phyloP scores from a whole-genome alignment of 2,113 vertebrate species.

The Taurulus bubalis region DNA sequence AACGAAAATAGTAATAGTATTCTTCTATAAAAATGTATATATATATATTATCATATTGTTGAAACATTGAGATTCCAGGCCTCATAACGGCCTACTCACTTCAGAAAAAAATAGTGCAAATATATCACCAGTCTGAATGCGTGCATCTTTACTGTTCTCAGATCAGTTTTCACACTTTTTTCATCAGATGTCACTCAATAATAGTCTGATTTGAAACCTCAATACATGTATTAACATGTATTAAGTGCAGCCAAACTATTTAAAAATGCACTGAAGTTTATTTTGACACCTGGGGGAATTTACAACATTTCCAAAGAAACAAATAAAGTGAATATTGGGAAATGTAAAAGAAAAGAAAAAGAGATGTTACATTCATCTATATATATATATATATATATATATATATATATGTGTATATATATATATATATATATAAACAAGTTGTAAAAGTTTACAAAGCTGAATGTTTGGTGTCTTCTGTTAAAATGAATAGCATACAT shows the following conservation, averaged over 20 bases:
- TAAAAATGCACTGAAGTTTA: neutral
- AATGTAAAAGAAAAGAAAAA: neutral
- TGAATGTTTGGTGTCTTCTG: neutral
- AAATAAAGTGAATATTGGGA: neutral
- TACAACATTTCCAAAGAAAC: neutral
- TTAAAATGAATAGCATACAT: neutral
- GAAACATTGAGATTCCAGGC: constrained; percentile 6
- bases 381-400: too few species aligned
- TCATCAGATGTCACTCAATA: neutral
- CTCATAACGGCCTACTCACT: neutral
- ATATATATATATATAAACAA: too few species aligned
- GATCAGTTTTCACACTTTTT: neutral
- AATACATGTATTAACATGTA: neutral
- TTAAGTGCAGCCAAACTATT: neutral
- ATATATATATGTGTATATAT: too few species aligned
- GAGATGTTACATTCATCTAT: too few species aligned
- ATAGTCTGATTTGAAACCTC: neutral
- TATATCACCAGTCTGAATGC: neutral
- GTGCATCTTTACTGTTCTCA: neutral
- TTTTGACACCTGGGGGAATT: neutral
- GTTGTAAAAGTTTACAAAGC: neutral
- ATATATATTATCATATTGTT: neutral
- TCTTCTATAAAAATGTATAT: neutral
- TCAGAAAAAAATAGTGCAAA: neutral
- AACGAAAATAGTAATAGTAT: neutral